Evolutionary conservation across 1,140 invertebrate genomes (phyloP).

Genomic region (Cydia fagiglandana): DNA sequence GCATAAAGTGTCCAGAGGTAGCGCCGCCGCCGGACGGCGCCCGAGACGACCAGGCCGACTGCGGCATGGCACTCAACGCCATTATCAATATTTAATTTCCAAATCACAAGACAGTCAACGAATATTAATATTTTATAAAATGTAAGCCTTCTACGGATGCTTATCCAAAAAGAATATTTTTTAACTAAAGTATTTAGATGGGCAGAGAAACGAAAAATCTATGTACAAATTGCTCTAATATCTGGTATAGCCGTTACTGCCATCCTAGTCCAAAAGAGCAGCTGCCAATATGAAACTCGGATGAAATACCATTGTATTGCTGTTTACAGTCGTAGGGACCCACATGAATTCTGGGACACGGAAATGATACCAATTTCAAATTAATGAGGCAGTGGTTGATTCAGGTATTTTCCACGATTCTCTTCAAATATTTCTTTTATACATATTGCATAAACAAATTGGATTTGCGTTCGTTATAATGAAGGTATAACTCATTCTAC

Average conservation of each 20-base stretch:
- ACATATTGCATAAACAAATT: not conserved
- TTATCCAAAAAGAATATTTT: not conserved
- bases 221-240: not conserved
- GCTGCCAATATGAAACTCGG: not conserved
- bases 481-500: slow-evolving; percentile 7
- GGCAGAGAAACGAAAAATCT: not conserved
- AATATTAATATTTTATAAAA: slow-evolving; percentile 71
- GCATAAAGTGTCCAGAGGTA: slow-evolving; percentile 76
- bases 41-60: slow-evolving; percentile 32
- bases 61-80: not conserved
- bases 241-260: no score
- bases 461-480: slow-evolving; percentile 10
- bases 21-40: slow-evolving; percentile 49
- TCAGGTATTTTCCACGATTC: not conserved
- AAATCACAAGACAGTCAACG: slow-evolving; percentile 74
- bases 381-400: not conserved
- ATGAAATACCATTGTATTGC: not conserved
- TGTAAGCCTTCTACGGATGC: not conserved
- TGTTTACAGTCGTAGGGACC: not conserved
- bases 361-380: not conserved
- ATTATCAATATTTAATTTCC: slow-evolving; percentile 62
- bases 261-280: not conserved
- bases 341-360: not conserved
- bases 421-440: not conserved
- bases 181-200: not conserved